Evolutionary conservation across 2,888 invertebrate species (phyloP), one percentile per base, ranked within the genome.

Genomic region (Osmoderma eremita): DNA sequence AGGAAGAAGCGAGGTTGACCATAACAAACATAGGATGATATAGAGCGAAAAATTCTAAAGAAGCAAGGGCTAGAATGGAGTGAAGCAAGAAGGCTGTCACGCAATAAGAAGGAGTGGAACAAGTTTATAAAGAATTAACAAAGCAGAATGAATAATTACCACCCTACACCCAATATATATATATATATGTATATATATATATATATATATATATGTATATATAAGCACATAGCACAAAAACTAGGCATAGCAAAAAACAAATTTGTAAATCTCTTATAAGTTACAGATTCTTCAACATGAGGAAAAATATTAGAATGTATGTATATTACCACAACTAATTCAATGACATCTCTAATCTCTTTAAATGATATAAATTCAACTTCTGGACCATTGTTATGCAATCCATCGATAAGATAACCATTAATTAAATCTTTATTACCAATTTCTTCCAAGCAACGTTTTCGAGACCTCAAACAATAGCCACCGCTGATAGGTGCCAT

Each of bases 341-440:
- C 81, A 18, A 95, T 84, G 61, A 93, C 81, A 5, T 85, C 83
- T 72, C 86, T 81, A 20, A 93, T 77, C 63, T 86, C 85, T 3
- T 86, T 82, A 71, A 84, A 78, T 2, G 81, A 73, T 63, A 88
- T 80, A 74, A 85, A 78, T 75, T 88, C 82, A 69, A 86, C 81
- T 72, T 87, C 81, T 73, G 88, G 83, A 70, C 92, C 91, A 76
- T 91, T 90, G 75, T 88, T 89, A 73, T 93, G 91, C 64, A 96
- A 86, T 1, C 96, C 95, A 77, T 94, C 93, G 48, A 97, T 86
- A 1, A 94, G 85, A 79, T 90, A 91, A 1, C 96, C 97, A 65
- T 83, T 82, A 62, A 93, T 80, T 65, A 84, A 79, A 17, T 88
- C 80, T 12, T 80, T 81, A 70, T 88, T 82, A 24, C 90, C 82